Evolutionary conservation across 2,113 vertebrate genomes (phyloP).

Genomic region (Gavia stellata): DNA sequence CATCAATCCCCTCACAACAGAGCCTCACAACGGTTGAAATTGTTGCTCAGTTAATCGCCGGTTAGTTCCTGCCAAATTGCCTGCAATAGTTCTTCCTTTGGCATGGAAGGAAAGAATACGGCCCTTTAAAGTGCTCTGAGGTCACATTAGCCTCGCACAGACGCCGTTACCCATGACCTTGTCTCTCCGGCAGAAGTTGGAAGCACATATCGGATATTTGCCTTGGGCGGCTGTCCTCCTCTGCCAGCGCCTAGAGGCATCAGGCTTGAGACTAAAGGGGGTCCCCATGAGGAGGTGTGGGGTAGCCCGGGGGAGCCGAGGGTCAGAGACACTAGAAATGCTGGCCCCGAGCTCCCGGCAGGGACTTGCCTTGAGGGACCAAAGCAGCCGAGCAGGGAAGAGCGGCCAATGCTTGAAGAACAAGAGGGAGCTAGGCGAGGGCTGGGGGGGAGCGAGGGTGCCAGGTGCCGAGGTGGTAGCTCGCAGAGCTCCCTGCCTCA

Average conservation of each 20-base stretch:
- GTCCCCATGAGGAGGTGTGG: not conserved
- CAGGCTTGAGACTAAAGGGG: not conserved
- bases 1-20: constrained; percentile 24
- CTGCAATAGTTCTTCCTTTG: constrained; percentile 34
- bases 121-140: constrained; percentile 44
- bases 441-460: not conserved
- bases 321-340: not conserved
- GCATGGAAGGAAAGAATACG: constrained; percentile 8
- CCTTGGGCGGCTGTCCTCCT: not conserved
- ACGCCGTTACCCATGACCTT: not conserved
- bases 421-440: not conserved
- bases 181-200: not conserved
- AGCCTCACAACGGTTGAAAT: not conserved
- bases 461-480: not conserved
- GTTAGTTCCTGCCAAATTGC: constrained; percentile 59
- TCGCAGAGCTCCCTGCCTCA: not conserved
- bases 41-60: constrained; percentile 50
- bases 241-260: not conserved
- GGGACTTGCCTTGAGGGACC: not conserved
- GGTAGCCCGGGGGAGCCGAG: not conserved
- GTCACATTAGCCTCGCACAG: constrained; percentile 11
- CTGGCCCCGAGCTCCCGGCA: not conserved
- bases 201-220: not conserved
- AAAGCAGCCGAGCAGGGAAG: not conserved
- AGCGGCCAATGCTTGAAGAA: not conserved